Conservation (phyloP, 2,888 invertebrate genomes). For the Ormyrus rosae region DNA sequence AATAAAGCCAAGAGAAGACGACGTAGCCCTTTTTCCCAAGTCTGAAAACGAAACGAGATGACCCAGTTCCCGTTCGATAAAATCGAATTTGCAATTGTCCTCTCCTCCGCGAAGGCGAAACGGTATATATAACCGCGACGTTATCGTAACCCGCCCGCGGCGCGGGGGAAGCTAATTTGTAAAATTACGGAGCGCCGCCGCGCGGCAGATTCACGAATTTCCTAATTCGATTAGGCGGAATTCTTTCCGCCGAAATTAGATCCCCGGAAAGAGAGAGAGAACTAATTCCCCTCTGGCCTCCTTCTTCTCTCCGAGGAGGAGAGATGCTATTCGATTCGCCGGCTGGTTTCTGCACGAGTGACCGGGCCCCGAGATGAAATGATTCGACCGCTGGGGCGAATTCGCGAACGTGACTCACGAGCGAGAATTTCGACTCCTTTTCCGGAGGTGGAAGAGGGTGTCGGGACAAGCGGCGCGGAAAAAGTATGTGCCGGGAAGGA, state of each 20-base stretch:
- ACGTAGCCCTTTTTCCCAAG: not conserved
- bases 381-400: conserved; percentile 49
- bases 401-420: conserved; percentile 63
- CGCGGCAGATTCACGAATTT: conserved; percentile 18
- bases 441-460: conserved; percentile 32
- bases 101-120: not conserved
- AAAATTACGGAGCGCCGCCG: conserved; percentile 5
- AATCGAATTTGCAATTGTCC: conserved; percentile 12
- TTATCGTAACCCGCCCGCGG: not conserved
- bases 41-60: not conserved
- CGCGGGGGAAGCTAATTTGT: not conserved
- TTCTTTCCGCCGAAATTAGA: conserved; percentile 63
- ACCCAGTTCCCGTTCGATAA: conserved; percentile 6
- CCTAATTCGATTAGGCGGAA: conserved; percentile 57
- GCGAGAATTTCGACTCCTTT: conserved; percentile 61
- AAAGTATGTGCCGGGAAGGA: no score
- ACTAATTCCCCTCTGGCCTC: conserved; percentile 44
- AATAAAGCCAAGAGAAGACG: not conserved
- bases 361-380: conserved; percentile 59
- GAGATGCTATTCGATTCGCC: conserved; percentile 60
- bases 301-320: conserved; percentile 30
- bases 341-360: conserved; percentile 64
- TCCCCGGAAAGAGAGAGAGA: conserved; percentile 18
- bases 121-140: not conserved
- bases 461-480: not conserved